A percentile compares a stretch with the other conserved stretches of the same genome.
Evolutionary conservation across 2,888 invertebrate species (phyloP).

Genomic region (Dryadula phaetusa): DNA sequence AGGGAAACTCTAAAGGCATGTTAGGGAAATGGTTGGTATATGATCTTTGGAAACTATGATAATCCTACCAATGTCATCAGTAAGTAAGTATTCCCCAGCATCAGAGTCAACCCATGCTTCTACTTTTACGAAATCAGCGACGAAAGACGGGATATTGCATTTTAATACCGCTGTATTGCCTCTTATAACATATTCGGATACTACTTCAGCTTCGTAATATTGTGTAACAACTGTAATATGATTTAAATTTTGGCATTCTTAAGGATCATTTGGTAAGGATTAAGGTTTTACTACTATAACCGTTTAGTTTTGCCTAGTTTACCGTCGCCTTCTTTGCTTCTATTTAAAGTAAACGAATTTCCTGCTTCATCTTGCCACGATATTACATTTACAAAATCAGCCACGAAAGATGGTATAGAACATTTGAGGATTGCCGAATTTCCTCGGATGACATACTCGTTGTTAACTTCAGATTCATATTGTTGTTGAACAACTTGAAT

Average conservation of each 20-base stretch:
- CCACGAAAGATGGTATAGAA: constrained; percentile 96
- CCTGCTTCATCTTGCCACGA: constrained; percentile 93
- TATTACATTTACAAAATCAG: constrained; percentile 94
- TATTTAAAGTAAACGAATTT: constrained; percentile 74
- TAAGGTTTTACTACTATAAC: constrained; percentile 30
- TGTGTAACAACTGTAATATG: constrained; percentile 91
- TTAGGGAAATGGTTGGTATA: not conserved
- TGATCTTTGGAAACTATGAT: constrained; percentile 9
- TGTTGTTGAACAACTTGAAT: constrained; percentile 91
- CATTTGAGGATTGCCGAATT: constrained; percentile 95
- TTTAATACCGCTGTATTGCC: constrained; percentile 94
- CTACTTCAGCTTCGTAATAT: constrained; percentile 94
- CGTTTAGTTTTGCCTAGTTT: constrained; percentile 45
- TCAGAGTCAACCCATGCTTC: constrained; percentile 90
- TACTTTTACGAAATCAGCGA: constrained; percentile 95
- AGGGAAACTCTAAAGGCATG: not conserved
- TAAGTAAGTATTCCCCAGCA: constrained; percentile 88
- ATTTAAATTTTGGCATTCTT: constrained; percentile 29
- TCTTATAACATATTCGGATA: constrained; percentile 94
- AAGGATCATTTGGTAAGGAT: constrained; percentile 34
- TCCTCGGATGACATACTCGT: constrained; percentile 95
- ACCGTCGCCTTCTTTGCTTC: constrained; percentile 70
- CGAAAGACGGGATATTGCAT: constrained; percentile 95
- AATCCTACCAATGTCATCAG: constrained; percentile 88
- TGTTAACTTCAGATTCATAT: constrained; percentile 96